Conservation (phyloP, 2,113 vertebrate species). For the Ceratotherium simum region DNA sequence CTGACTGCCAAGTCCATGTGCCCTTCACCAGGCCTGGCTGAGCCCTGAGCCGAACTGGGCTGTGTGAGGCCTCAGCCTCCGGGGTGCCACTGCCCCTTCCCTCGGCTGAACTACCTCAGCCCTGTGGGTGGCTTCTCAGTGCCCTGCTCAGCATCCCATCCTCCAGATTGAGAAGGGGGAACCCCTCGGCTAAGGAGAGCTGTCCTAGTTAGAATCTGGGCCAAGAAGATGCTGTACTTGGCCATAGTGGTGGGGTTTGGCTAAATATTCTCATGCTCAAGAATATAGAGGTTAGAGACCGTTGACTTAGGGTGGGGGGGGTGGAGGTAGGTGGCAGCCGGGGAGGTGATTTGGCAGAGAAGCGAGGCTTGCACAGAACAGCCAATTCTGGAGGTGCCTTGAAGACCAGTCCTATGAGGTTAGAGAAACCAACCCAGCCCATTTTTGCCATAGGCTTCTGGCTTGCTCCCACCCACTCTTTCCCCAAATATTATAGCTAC, state of each 20-base stretch:
- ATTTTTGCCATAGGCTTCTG: neutral
- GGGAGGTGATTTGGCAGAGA: neutral
- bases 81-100: neutral
- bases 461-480: neutral
- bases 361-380: neutral
- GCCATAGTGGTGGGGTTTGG: neutral
- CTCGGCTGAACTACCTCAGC: neutral
- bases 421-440: neutral
- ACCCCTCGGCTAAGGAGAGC: neutral
- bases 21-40: neutral
- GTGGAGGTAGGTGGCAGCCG: no score
- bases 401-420: neutral
- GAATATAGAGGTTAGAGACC: neutral
- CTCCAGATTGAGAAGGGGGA: neutral
- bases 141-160: neutral
- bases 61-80: neutral
- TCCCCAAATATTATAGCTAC: neutral
- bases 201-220: neutral
- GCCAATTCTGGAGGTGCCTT: neutral
- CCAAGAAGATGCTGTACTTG: neutral
- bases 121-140: neutral
- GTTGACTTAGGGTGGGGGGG: neutral
- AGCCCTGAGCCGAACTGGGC: neutral
- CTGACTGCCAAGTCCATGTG: fast-evolving
- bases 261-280: neutral